A percentile compares a stretch with the other conserved stretches of the same genome.
Evolutionary conservation across 2,888 invertebrate species (phyloP).

Genomic region (Ecdyonurus torrentis): DNA sequence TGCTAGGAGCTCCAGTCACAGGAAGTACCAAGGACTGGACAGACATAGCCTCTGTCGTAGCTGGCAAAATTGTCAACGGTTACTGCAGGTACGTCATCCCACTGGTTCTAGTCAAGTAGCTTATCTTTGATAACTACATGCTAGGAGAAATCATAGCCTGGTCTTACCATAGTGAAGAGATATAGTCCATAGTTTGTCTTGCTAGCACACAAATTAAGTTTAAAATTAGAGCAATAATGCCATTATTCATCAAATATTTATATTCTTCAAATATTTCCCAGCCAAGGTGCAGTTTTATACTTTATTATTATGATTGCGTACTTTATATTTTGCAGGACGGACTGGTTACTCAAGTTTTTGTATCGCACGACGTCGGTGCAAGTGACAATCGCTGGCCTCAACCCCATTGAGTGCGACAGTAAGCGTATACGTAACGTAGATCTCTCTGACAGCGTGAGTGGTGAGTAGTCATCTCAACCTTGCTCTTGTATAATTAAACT

Average conservation of each 20-base stretch:
- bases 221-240: background rate
- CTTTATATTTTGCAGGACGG: slow-evolving; percentile 27
- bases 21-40: slow-evolving; percentile 37
- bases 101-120: background rate
- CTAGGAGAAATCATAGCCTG: too few species aligned
- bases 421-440: slow-evolving; percentile 39
- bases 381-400: slow-evolving; percentile 39
- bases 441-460: slow-evolving; percentile 32
- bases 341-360: slow-evolving; percentile 47
- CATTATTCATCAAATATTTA: slow-evolving; percentile 3
- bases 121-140: background rate
- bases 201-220: too few species aligned
- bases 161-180: too few species aligned
- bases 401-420: slow-evolving; percentile 32
- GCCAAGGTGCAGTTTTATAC: background rate
- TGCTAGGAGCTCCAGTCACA: slow-evolving; percentile 45
- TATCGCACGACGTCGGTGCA: slow-evolving; percentile 44
- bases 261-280: background rate
- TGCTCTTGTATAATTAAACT: too few species aligned
- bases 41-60: slow-evolving; percentile 34
- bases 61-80: slow-evolving; percentile 45
- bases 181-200: too few species aligned
- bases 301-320: too few species aligned
- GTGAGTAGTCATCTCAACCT: slow-evolving; percentile 27
- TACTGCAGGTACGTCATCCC: slow-evolving; percentile 33